Conservation (phyloP, 2,888 invertebrate genomes). For the Parnassius mnemosyne region DNA sequence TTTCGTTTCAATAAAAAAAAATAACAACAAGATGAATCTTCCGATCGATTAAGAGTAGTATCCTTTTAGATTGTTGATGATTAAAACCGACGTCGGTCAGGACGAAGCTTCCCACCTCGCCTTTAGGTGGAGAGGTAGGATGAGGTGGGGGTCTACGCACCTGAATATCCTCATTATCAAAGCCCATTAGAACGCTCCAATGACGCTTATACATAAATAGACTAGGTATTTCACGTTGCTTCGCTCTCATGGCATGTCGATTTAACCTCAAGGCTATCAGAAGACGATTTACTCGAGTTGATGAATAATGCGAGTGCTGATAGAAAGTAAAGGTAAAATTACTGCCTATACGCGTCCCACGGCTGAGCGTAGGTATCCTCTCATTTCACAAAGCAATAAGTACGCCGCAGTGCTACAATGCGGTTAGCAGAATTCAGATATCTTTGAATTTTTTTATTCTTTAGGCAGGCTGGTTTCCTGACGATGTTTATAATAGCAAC, state of each 20-base stretch:
- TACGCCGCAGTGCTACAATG: no score
- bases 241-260: not conserved
- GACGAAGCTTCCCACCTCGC: not conserved
- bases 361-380: no score
- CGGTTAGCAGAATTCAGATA: no score
- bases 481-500: no score
- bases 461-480: no score
- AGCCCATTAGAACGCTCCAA: conserved; percentile 12
- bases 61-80: conserved; percentile 8
- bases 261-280: not conserved
- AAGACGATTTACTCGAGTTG: no score
- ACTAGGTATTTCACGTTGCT: conserved; percentile 4
- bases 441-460: no score
- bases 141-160: not conserved
- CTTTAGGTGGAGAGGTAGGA: not conserved
- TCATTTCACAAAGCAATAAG: no score
- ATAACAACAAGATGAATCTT: not conserved
- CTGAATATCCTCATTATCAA: not conserved
- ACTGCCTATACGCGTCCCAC: no score
- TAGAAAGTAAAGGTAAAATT: no score
- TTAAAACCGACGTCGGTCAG: not conserved
- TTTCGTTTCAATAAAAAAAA: no score
- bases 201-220: conserved; percentile 22
- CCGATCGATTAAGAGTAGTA: conserved; percentile 4
- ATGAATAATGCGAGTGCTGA: no score